These are phyloP conservation scores for Phymatocera aterrima DNA, from an alignment of 2,888 invertebrate genomes.

Conservation along the genomic window DNA sequence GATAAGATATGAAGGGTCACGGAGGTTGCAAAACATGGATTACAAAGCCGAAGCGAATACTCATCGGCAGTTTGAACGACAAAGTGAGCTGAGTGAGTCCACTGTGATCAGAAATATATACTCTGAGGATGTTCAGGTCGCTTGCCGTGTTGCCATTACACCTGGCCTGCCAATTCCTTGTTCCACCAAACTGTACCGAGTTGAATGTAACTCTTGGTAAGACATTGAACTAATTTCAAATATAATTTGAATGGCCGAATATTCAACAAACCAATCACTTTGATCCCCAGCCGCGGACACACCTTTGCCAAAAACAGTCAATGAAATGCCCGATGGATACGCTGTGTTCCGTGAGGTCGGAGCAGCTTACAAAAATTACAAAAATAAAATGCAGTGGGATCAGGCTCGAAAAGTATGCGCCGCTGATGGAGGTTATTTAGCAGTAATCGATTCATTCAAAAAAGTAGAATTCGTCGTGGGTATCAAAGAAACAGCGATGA, in stretches of 20 bases:
- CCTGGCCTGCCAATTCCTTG: neutral
- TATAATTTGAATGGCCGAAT: too few species aligned
- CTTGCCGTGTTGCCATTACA: neutral
- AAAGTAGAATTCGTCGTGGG: neutral
- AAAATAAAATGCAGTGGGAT: neutral
- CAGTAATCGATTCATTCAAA: neutral
- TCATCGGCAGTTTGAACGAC: too few species aligned
- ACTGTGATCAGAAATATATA: too few species aligned
- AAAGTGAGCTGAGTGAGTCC: too few species aligned
- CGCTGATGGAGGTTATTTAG: neutral
- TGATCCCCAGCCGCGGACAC: neutral
- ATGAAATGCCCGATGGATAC: neutral
- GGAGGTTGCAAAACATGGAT: too few species aligned
- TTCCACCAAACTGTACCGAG: neutral
- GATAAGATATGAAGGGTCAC: too few species aligned
- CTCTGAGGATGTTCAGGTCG: neutral
- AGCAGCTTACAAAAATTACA: neutral
- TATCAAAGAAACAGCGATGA: neutral
- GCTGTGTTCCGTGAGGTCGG: neutral
- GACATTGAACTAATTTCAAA: neutral
- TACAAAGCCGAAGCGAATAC: too few species aligned
- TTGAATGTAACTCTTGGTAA: neutral
- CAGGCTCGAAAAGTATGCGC: neutral
- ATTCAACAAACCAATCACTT: too few species aligned
- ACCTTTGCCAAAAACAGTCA: neutral